Percentiles rank a stretch among this genome's conserved stretches.
These are phyloP conservation scores for Phrynocephalus forsythii DNA, from an alignment of 2,797 vertebrate genomes.

Conservation along the genomic window DNA sequence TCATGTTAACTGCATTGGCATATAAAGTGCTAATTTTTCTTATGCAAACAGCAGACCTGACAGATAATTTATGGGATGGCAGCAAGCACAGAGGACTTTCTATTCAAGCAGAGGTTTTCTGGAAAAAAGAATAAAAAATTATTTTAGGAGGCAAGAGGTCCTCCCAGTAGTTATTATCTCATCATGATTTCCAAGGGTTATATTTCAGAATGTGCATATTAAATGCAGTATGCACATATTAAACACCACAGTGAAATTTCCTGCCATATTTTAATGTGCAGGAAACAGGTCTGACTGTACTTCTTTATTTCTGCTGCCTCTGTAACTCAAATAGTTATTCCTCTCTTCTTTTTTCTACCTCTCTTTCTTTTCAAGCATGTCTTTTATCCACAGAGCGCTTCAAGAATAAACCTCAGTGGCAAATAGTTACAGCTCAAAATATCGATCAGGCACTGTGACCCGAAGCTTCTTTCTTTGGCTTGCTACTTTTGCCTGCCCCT, in stretches of 20 bases:
- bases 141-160: background rate
- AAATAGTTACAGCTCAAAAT: background rate
- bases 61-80: background rate
- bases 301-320: too few species aligned
- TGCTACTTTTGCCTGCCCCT: background rate
- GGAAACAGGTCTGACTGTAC: background rate
- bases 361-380: background rate
- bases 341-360: too few species aligned
- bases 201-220: background rate
- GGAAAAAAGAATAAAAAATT: background rate
- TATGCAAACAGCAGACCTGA: background rate
- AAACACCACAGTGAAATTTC: background rate
- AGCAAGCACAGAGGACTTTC: background rate
- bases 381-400: background rate
- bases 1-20: background rate
- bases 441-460: background rate
- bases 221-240: background rate
- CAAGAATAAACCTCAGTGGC: background rate
- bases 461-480: background rate
- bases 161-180: background rate
- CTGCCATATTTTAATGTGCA: background rate
- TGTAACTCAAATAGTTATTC: too few species aligned
- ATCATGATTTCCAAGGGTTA: background rate
- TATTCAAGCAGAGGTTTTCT: background rate
- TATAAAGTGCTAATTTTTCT: background rate